phyloP scores from a whole-genome alignment of 2,797 vertebrate species.

The Euthynnus affinis region DNA sequence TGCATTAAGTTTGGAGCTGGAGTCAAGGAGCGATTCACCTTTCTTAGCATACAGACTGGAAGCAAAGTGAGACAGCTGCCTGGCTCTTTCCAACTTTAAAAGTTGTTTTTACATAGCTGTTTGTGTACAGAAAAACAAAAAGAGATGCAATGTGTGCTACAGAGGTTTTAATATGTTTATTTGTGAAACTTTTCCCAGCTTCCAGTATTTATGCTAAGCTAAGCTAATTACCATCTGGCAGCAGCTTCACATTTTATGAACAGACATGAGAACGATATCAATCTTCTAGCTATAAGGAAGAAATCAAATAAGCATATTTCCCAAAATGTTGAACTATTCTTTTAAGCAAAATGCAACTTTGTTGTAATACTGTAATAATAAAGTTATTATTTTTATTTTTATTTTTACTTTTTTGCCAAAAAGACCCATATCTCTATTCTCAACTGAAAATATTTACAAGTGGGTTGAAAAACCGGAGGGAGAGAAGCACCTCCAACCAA shows the following conservation, averaged over 20 bases:
- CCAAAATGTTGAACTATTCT: too few species aligned
- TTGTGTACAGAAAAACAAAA: neutral
- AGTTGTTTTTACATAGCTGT: neutral
- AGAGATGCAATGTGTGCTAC: neutral
- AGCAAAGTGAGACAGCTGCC: neutral
- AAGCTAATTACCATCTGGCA: neutral
- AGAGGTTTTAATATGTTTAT: neutral
- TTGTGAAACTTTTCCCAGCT: neutral
- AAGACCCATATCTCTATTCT: conserved; percentile 21
- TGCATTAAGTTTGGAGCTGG: neutral
- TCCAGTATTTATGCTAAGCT: neutral
- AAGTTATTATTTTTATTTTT: too few species aligned
- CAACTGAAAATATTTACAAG: conserved; percentile 9
- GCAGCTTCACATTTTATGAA: too few species aligned
- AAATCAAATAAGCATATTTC: too few species aligned
- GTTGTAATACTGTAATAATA: conserved; percentile 33
- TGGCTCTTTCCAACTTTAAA: neutral
- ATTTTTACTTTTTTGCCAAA: conserved; percentile 30
- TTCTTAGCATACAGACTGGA: neutral
- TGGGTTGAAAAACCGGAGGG: too few species aligned
- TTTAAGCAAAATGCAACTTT: too few species aligned
- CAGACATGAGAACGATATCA: too few species aligned
- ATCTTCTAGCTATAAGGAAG: too few species aligned
- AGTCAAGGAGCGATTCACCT: neutral
- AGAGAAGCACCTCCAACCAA: neutral